Evolutionary conservation across 30 jellyfish, hydroid and myxozoan species (phyloP).

Genomic region (Hydra vulgaris): DNA sequence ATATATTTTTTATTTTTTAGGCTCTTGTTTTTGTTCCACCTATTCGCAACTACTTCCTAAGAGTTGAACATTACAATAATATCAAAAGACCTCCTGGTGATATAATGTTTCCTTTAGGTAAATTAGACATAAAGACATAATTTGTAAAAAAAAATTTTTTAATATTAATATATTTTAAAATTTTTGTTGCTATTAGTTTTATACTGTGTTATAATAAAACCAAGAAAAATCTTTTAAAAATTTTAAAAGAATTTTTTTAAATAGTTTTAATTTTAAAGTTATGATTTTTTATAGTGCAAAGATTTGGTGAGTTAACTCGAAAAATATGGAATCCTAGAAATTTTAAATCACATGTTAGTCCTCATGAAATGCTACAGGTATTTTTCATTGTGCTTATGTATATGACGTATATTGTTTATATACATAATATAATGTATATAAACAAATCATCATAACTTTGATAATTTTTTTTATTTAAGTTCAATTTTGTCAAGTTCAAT

Average conservation of each 20-base stretch:
- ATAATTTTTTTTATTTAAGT: not conserved
- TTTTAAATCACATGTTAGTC: conserved; percentile 90
- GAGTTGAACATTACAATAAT: conserved; percentile 64
- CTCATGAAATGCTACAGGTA: conserved; percentile 95
- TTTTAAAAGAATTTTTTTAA: not conserved
- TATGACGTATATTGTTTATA: not conserved
- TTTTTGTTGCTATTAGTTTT: no score
- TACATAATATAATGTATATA: no score
- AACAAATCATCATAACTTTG: not conserved
- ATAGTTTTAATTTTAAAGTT: no score
- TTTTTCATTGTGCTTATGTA: not conserved
- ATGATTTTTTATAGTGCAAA: conserved; percentile 41
- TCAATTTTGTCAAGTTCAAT: not conserved
- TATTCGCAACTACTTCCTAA: conserved; percentile 75
- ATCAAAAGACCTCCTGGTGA: conserved; percentile 91
- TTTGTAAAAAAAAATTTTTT: no score
- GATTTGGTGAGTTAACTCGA: conserved; percentile 89
- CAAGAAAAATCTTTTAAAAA: no score
- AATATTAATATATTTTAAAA: no score
- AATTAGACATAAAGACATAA: no score
- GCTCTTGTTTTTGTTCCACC: conserved; percentile 95
- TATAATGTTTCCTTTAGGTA: conserved; percentile 82
- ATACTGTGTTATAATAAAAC: no score
- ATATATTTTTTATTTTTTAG: no score
- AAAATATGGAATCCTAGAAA: conserved; percentile 89